Evolutionary conservation across 2,888 invertebrate species (phyloP).

Genomic region (Chloromyia formosa): DNA sequence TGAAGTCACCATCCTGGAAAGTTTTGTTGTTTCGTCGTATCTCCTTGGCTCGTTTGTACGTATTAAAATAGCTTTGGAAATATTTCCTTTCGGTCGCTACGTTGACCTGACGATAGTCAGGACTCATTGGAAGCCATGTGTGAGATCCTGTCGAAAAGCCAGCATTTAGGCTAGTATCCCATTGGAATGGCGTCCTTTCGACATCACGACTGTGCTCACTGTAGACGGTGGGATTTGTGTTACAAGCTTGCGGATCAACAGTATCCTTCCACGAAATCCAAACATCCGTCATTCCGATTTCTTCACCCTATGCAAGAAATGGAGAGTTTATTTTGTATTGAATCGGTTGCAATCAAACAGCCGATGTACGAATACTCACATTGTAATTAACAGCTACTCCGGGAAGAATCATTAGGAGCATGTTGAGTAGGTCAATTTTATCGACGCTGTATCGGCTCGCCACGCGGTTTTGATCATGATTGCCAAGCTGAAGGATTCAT

Average conservation of each 20-base stretch:
- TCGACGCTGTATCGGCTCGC: slow-evolving; percentile 71
- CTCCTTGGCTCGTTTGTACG: slow-evolving; percentile 66
- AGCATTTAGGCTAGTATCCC: slow-evolving; percentile 66
- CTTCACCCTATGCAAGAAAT: slow-evolving; percentile 74
- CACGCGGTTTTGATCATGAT: slow-evolving; percentile 74
- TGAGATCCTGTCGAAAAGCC: slow-evolving; percentile 56
- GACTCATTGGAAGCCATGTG: slow-evolving; percentile 55
- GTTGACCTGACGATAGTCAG: slow-evolving; percentile 52
- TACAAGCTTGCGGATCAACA: slow-evolving; percentile 67
- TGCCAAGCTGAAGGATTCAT: slow-evolving; percentile 78
- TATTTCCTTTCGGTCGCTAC: slow-evolving; percentile 65
- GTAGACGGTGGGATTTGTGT: slow-evolving; percentile 64
- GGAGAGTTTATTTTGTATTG: no score
- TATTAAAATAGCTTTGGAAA: slow-evolving; percentile 67
- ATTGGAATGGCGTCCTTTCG: slow-evolving; percentile 71
- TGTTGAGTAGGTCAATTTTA: slow-evolving; percentile 75
- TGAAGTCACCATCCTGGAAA: slow-evolving; percentile 40
- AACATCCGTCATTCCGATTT: slow-evolving; percentile 80
- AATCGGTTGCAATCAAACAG: no score
- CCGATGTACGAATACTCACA: slow-evolving; percentile 58
- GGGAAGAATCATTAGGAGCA: slow-evolving; percentile 81
- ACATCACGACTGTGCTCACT: slow-evolving; percentile 66
- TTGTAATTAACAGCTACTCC: slow-evolving; percentile 87
- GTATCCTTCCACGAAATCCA: slow-evolving; percentile 69
- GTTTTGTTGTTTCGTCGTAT: slow-evolving; percentile 62